Conservation (phyloP, 2,888 invertebrate genomes). For the Petrolisthes cinctipes region DNA sequence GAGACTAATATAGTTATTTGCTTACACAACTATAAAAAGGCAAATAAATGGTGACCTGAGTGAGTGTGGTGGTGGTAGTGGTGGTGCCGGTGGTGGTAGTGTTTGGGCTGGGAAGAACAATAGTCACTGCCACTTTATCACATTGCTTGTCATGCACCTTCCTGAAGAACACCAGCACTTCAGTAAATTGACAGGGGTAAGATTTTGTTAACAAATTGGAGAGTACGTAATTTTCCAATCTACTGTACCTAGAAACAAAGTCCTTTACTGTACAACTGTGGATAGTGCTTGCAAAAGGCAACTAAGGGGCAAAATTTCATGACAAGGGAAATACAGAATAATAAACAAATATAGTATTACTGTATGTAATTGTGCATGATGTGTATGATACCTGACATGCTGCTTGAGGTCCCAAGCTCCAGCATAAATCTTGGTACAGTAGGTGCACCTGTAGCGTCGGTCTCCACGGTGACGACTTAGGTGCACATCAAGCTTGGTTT, state of each 20-base stretch:
- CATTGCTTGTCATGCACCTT: constrained; percentile 51
- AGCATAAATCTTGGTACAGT: constrained; percentile 64
- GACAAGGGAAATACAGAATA: too few relatives aligned
- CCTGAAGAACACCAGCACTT: constrained; percentile 14
- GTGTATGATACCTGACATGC: constrained; percentile 51
- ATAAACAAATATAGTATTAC: too few relatives aligned
- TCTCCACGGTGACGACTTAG: constrained; percentile 63
- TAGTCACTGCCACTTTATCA: constrained; percentile 52
- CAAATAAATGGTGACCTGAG: constrained; percentile 29
- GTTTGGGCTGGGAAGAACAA: constrained; percentile 29
- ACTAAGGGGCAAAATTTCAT: too few relatives aligned
- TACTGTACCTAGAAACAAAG: too few relatives aligned
- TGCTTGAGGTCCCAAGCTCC: constrained; percentile 61
- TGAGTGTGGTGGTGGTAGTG: constrained; percentile 25
- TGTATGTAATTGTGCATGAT: too few relatives aligned
- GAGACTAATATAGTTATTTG: too few relatives aligned
- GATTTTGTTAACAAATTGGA: too few relatives aligned
- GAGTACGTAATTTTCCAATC: too few relatives aligned
- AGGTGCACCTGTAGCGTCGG: constrained; percentile 58
- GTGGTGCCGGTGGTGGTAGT: constrained; percentile 8
- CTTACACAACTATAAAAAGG: neutral
- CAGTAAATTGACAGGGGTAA: neutral
- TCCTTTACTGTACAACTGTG: too few relatives aligned
- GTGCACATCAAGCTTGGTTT: constrained; percentile 64
- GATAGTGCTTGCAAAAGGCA: too few relatives aligned